Evolutionary conservation across 2,888 invertebrate species (phyloP).

Genomic region (Aricia artaxerxes): DNA sequence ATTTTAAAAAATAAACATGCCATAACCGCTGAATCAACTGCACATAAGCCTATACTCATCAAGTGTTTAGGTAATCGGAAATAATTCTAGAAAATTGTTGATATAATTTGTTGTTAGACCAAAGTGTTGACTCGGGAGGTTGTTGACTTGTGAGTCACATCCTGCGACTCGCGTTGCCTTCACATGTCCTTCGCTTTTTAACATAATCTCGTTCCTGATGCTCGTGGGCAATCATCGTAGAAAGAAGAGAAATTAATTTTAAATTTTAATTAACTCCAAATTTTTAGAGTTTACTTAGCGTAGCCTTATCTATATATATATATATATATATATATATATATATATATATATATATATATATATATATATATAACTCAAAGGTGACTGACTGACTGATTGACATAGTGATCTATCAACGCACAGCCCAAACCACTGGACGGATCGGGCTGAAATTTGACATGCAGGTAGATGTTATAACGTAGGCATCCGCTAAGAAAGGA

Average conservation of each 20-base stretch:
- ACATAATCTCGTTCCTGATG: background rate
- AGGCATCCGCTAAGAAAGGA: no score
- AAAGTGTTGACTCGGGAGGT: background rate
- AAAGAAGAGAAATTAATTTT: background rate
- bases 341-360: no score
- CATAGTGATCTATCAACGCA: no score
- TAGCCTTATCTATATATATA: no score
- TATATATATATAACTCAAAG: no score
- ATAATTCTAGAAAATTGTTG: conserved; percentile 11
- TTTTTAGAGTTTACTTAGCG: no score
- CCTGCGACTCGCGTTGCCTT: conserved; percentile 4
- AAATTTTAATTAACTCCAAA: no score
- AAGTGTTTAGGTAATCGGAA: background rate
- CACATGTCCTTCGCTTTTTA: background rate
- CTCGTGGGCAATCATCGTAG: background rate
- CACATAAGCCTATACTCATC: background rate
- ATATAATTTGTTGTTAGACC: background rate
- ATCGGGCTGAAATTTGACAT: no score
- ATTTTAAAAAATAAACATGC: background rate
- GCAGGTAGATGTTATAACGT: no score
- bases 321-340: no score
- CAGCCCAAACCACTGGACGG: no score
- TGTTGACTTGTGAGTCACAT: conserved; percentile 19
- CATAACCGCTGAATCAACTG: background rate
- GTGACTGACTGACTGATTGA: no score